Evolutionary conservation across 2,113 vertebrate species (phyloP).

Genomic region (Calyptommatus sinebrachiatus): DNA sequence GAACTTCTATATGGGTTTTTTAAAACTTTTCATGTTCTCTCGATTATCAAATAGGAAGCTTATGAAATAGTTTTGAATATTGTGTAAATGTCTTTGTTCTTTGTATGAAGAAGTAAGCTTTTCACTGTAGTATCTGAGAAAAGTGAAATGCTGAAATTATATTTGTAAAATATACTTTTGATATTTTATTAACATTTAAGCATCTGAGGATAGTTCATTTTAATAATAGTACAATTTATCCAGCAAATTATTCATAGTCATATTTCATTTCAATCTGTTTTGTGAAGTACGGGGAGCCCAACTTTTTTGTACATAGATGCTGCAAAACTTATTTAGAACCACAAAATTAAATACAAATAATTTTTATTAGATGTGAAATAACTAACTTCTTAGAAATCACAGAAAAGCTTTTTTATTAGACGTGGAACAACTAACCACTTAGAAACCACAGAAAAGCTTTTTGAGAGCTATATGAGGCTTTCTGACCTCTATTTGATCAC

Average conservation of each 20-base stretch:
- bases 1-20: rapidly evolving
- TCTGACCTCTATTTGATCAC: too few relatives aligned
- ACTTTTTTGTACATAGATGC: too few relatives aligned
- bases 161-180: background rate
- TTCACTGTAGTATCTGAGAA: background rate
- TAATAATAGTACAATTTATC: background rate
- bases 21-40: rapidly evolving
- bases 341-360: too few relatives aligned
- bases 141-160: background rate
- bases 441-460: too few relatives aligned
- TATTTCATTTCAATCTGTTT: rapidly evolving
- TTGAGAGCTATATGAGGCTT: too few relatives aligned
- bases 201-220: background rate
- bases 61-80: background rate
- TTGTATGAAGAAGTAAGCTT: background rate
- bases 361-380: too few relatives aligned
- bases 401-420: too few relatives aligned
- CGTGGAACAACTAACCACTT: too few relatives aligned
- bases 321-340: too few relatives aligned
- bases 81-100: background rate
- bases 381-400: too few relatives aligned
- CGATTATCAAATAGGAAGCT: too few relatives aligned
- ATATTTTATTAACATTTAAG: background rate
- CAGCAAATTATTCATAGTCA: background rate
- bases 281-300: background rate